A percentile compares a stretch with the other conserved stretches of the same genome.
These are phyloP conservation scores for Alligator mississippiensis DNA, from an alignment of 2,113 vertebrate species.

Conservation along the genomic window DNA sequence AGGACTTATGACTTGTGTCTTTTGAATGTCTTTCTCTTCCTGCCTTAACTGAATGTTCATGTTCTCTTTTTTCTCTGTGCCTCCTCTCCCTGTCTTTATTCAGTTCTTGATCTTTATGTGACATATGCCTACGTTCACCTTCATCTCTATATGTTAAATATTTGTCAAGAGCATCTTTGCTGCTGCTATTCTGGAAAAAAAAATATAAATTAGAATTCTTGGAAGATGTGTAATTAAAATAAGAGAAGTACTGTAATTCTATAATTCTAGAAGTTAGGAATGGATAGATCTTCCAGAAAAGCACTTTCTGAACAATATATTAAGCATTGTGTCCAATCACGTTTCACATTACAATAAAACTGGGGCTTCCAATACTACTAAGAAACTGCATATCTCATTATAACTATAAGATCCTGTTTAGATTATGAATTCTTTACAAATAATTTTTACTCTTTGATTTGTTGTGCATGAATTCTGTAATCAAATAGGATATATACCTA, in stretches of 20 bases:
- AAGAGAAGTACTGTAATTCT: background rate
- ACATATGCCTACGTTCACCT: conserved; percentile 31
- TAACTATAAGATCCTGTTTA: background rate
- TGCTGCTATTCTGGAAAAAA: conserved; percentile 47
- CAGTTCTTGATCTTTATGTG: conserved; percentile 53
- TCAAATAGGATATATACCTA: background rate
- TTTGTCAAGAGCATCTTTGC: conserved; percentile 52
- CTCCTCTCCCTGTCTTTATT: conserved; percentile 66
- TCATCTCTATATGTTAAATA: conserved; percentile 53
- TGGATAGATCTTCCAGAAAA: background rate
- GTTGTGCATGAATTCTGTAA: background rate
- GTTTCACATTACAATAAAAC: background rate
- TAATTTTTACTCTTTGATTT: background rate
- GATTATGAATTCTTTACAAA: background rate
- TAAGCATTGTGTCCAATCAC: background rate
- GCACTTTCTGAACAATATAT: background rate
- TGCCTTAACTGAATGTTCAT: background rate
- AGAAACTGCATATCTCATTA: fast-evolving
- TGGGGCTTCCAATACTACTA: background rate
- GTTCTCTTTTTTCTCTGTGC: conserved; percentile 64
- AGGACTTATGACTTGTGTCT: conserved; percentile 19
- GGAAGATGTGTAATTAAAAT: background rate
- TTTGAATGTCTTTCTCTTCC: conserved; percentile 57
- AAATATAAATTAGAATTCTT: background rate
- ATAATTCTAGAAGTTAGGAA: background rate